phyloP scores from a whole-genome alignment of 2,888 invertebrate genomes.

The Ichneumoninae sp. region DNA sequence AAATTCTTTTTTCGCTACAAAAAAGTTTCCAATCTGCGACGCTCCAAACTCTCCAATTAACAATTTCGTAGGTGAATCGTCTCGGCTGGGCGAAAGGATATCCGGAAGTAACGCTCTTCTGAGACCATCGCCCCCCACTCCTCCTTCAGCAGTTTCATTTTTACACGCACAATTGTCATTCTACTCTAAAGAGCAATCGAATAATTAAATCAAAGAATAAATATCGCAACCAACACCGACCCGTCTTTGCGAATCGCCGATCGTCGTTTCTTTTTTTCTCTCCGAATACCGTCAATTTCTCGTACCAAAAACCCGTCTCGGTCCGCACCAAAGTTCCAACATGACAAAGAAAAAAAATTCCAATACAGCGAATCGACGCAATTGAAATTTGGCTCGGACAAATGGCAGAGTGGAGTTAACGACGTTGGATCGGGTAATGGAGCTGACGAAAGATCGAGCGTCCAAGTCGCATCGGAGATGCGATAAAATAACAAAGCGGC shows the following conservation, averaged over 20 bases:
- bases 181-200: not conserved
- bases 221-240: not conserved
- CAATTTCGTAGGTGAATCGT: constrained; percentile 54
- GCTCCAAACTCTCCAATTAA: not conserved
- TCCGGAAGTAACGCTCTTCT: constrained; percentile 58
- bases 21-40: not conserved
- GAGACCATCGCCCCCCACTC: not conserved
- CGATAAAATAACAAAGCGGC: constrained; percentile 44
- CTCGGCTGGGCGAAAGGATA: constrained; percentile 65
- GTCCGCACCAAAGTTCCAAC: not conserved
- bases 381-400: not conserved
- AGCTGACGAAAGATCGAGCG: constrained; percentile 44
- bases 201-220: constrained; percentile 5
- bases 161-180: not conserved
- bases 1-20: not conserved
- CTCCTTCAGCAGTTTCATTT: not conserved
- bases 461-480: constrained; percentile 37
- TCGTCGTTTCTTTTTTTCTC: constrained; percentile 22
- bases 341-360: constrained; percentile 26
- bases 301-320: constrained; percentile 3
- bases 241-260: not conserved
- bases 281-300: constrained; percentile 33
- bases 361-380: constrained; percentile 20
- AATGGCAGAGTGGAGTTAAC: constrained; percentile 32
- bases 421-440: constrained; percentile 62